A percentile compares a stretch with the other conserved stretches of the same genome.
phyloP scores from a whole-genome alignment of 1,140 invertebrate species.

The Solen grandis region DNA sequence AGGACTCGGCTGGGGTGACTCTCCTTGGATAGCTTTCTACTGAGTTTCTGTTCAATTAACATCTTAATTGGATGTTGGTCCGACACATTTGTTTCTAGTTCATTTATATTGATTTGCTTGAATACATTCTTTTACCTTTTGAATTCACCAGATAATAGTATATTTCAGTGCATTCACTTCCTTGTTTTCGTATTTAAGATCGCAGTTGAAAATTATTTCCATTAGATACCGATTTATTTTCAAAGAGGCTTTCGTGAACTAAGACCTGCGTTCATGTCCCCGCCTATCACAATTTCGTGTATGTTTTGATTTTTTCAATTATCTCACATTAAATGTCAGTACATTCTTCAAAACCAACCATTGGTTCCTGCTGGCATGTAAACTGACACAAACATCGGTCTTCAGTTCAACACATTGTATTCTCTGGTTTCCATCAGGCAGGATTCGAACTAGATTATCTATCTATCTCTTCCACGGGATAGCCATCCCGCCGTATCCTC shows the following conservation, averaged over 20 bases:
- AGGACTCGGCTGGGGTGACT: too few relatives aligned
- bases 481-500: conserved; percentile 24
- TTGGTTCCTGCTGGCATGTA: not conserved
- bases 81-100: too few relatives aligned
- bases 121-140: too few relatives aligned
- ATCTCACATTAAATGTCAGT: not conserved
- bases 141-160: too few relatives aligned
- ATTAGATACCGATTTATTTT: too few relatives aligned
- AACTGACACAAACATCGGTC: not conserved
- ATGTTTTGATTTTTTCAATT: not conserved
- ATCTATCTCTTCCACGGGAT: conserved; percentile 7
- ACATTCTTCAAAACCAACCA: not conserved
- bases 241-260: not conserved
- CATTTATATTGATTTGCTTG: too few relatives aligned
- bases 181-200: too few relatives aligned
- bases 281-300: conserved; percentile 1
- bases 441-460: not conserved
- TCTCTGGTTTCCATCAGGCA: conserved; percentile 11
- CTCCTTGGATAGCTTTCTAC: too few relatives aligned
- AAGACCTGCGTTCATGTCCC: conserved; percentile 1
- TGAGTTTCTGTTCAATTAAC: too few relatives aligned
- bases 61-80: too few relatives aligned
- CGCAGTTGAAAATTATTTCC: too few relatives aligned
- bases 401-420: conserved; percentile 33
- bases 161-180: too few relatives aligned